Percentiles rank a stretch among this genome's conserved stretches.
Evolutionary conservation across 2,113 vertebrate species (phyloP).

Genomic region (Pycnonotus jocosus): DNA sequence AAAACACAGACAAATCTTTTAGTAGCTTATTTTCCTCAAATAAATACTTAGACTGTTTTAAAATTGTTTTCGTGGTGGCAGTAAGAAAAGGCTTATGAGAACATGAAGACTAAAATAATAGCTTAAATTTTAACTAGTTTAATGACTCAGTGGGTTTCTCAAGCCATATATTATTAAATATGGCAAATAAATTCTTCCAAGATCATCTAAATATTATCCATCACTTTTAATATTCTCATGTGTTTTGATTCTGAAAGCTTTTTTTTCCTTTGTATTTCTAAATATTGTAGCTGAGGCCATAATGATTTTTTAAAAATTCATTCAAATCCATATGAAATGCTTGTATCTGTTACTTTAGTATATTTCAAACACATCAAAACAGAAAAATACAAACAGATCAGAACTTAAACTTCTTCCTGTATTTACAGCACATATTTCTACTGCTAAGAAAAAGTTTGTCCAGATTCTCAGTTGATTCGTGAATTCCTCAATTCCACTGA

Average conservation of each 20-base stretch:
- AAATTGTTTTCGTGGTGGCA: not conserved
- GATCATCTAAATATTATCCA: not conserved
- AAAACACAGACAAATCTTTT: not conserved
- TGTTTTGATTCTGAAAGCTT: not conserved
- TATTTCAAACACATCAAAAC: not conserved
- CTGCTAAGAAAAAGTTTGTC: not conserved
- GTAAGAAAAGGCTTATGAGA: not conserved
- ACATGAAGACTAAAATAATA: not conserved
- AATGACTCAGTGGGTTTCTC: not conserved
- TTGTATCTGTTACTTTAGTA: not conserved
- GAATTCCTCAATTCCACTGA: not conserved
- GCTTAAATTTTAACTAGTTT: not conserved
- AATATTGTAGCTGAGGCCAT: not conserved
- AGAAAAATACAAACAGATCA: not conserved
- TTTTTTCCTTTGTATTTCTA: not conserved
- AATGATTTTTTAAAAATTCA: not conserved
- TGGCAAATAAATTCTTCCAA: not conserved
- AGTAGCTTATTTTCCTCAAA: not conserved
- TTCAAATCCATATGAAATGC: not conserved
- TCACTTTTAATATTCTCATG: not conserved
- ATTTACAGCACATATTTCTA: not conserved
- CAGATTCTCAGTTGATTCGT: not conserved
- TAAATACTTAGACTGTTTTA: not conserved
- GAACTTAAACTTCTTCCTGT: not conserved
- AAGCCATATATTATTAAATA: not conserved